Percentiles rank a stretch among this genome's conserved stretches.
These are phyloP conservation scores for Pithys albifrons DNA, from an alignment of 2,113 vertebrate genomes.

Conservation along the genomic window DNA sequence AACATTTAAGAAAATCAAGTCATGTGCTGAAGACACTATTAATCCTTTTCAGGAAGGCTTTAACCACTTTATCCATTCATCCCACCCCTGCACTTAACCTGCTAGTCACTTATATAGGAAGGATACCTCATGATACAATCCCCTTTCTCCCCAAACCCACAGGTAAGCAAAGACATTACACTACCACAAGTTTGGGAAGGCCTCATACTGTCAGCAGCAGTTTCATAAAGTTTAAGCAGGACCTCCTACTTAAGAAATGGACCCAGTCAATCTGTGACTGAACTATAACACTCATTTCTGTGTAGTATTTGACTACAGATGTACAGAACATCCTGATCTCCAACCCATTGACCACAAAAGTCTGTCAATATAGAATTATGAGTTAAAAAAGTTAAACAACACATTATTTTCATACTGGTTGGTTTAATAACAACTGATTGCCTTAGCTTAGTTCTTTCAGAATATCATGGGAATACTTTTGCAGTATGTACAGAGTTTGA, in stretches of 20 bases:
- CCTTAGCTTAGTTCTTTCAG: neutral
- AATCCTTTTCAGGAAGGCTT: neutral
- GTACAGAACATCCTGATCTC: neutral
- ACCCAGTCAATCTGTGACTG: neutral
- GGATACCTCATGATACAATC: rapidly evolving
- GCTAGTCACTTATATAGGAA: neutral
- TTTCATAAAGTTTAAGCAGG: neutral
- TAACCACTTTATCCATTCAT: neutral
- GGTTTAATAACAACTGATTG: neutral
- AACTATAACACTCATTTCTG: neutral
- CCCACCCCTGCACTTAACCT: neutral
- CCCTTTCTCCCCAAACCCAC: neutral
- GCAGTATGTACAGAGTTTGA: neutral
- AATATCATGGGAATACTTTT: neutral
- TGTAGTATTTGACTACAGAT: neutral
- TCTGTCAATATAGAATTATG: neutral
- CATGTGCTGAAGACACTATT: neutral
- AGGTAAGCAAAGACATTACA: neutral
- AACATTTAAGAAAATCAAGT: neutral
- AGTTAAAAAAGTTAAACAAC: neutral
- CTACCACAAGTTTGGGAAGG: neutral
- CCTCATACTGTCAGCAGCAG: neutral
- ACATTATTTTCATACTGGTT: neutral
- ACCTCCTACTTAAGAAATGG: neutral
- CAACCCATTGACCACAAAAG: neutral